A percentile compares a stretch with the other conserved stretches of the same genome.
Evolutionary conservation across 2,888 invertebrate genomes (phyloP).

Genomic region (Rhagonycha fulva): DNA sequence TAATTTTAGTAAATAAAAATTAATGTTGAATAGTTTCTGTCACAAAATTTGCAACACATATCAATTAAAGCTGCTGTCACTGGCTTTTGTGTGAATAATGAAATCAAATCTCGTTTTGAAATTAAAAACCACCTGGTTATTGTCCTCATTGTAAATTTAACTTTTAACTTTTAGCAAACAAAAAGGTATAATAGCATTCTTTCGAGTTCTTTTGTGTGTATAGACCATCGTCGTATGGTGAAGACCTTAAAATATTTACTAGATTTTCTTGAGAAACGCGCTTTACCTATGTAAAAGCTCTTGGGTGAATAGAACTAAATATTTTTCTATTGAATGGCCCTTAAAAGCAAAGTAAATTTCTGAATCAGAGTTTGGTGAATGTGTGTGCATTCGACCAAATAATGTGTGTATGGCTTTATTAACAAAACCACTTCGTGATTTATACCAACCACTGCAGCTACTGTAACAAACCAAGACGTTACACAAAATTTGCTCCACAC

Average conservation of each 20-base stretch:
- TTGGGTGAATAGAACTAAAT: conserved; percentile 11
- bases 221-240: not conserved
- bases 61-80: not conserved
- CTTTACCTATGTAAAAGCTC: not conserved
- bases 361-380: conserved; percentile 17
- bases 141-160: not conserved
- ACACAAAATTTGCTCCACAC: conserved; percentile 10
- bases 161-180: conserved; percentile 10
- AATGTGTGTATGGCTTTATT: conserved; percentile 12
- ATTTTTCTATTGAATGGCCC: conserved; percentile 17
- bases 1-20: not conserved
- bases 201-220: conserved; percentile 5
- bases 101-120: not conserved
- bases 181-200: conserved; percentile 3
- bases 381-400: conserved; percentile 18
- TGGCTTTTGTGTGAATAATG: not conserved
- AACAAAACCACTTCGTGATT: conserved; percentile 15
- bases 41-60: not conserved
- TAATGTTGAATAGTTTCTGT: not conserved
- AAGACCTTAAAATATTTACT: conserved; percentile 11
- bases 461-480: conserved; percentile 17
- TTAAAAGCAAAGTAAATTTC: conserved; percentile 20
- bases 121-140: not conserved
- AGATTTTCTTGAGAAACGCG: not conserved
- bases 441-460: conserved; percentile 14